Evolutionary conservation across 2,888 invertebrate species (phyloP).

Genomic region (Aphodius granarius): DNA sequence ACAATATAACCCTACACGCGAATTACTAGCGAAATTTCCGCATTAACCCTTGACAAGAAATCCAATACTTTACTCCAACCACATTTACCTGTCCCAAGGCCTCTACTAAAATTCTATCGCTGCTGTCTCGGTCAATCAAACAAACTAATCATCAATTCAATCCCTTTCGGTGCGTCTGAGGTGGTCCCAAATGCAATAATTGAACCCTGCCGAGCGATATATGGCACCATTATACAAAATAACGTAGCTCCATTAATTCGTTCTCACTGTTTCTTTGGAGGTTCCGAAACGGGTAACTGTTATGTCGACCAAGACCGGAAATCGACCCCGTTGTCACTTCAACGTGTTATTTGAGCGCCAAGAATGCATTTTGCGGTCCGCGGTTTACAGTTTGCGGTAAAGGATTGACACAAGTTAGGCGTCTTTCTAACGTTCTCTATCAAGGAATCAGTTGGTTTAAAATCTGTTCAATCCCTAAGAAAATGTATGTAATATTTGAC

Average conservation of each 20-base stretch:
- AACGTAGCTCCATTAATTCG: slow-evolving; percentile 36
- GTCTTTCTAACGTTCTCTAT: background rate
- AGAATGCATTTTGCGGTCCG: background rate
- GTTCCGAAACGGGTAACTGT: slow-evolving; percentile 37
- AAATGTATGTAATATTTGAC: no score
- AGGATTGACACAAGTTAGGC: background rate
- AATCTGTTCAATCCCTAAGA: no score
- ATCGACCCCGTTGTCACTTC: slow-evolving; percentile 26
- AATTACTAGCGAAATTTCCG: background rate
- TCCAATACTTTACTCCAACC: background rate
- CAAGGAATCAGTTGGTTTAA: no score
- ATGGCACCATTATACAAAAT: slow-evolving; percentile 35
- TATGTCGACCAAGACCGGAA: slow-evolving; percentile 44
- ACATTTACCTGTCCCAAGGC: background rate
- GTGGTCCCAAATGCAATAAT: slow-evolving; percentile 31
- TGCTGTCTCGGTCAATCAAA: slow-evolving; percentile 16
- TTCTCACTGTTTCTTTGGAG: slow-evolving; percentile 29
- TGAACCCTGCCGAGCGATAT: slow-evolving; percentile 35
- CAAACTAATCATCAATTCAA: slow-evolving; percentile 34
- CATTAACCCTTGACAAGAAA: background rate
- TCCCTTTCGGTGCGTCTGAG: slow-evolving; percentile 31
- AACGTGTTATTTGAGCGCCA: background rate
- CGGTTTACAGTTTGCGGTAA: background rate
- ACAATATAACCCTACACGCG: background rate
- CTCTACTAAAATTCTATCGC: background rate